phyloP scores from a whole-genome alignment of 2,888 invertebrate species.

The Metacarcinus magister region DNA sequence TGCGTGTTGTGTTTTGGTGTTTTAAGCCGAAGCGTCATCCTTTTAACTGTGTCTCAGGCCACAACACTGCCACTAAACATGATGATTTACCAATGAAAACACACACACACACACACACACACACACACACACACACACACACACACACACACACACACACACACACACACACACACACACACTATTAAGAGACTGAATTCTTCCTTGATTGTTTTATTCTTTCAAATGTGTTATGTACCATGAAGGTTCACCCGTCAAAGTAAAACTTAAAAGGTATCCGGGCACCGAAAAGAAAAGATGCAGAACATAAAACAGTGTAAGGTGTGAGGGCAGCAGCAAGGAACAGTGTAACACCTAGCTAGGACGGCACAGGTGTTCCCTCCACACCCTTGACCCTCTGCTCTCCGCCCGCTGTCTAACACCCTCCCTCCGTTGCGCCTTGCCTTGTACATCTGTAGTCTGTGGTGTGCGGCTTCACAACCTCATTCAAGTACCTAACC shows the following conservation, averaged over 20 bases:
- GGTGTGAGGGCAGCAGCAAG: neutral
- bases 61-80: too few relatives aligned
- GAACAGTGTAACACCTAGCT: neutral
- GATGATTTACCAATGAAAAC: too few relatives aligned
- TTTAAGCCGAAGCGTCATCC: too few relatives aligned
- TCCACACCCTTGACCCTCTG: neutral
- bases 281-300: neutral
- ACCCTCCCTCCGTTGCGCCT: neutral
- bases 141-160: too few relatives aligned
- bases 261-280: neutral
- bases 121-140: too few relatives aligned
- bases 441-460: neutral
- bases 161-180: too few relatives aligned
- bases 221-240: neutral
- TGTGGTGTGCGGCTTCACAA: neutral
- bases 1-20: too few relatives aligned
- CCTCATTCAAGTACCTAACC: neutral
- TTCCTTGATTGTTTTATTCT: too few relatives aligned
- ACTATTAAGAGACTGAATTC: too few relatives aligned
- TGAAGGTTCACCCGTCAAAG: neutral
- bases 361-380: neutral
- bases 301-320: neutral
- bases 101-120: too few relatives aligned
- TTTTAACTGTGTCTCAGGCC: too few relatives aligned
- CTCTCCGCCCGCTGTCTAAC: neutral